A percentile compares a stretch with the other conserved stretches of the same genome.
phyloP scores from a whole-genome alignment of 2,888 invertebrate species.

The Galerucella calmariensis region DNA sequence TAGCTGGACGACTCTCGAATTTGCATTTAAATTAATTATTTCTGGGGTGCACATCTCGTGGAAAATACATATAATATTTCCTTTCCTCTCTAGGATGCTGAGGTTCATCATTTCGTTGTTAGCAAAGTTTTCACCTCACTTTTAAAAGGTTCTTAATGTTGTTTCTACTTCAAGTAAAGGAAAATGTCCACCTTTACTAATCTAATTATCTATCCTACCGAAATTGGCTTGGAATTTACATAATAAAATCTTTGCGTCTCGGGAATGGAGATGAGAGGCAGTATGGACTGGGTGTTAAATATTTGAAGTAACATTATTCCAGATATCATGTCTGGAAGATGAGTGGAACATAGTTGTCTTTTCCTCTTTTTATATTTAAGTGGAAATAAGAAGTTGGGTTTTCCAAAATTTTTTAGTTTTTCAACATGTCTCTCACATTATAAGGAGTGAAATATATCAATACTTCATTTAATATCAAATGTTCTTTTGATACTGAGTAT shows the following conservation, averaged over 20 bases:
- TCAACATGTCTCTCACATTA: no score
- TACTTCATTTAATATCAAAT: no score
- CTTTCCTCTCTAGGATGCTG: neutral
- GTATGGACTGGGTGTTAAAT: no score
- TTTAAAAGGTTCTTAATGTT: conserved; percentile 15
- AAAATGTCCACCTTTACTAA: neutral
- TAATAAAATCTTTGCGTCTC: neutral
- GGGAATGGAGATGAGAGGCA: no score
- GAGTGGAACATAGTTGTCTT: no score
- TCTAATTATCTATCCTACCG: neutral
- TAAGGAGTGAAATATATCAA: no score
- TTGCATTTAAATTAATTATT: conserved; percentile 20
- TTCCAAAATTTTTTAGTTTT: no score
- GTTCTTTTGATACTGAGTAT: no score
- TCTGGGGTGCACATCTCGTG: neutral
- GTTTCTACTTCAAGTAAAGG: conserved; percentile 6
- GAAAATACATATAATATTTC: conserved; percentile 8
- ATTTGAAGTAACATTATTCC: no score
- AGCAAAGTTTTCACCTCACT: conserved; percentile 8
- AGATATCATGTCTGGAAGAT: no score
- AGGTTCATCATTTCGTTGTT: neutral
- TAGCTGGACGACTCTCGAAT: conserved; percentile 18
- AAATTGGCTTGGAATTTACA: neutral
- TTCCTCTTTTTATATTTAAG: no score
- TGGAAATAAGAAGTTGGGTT: no score